Evolutionary conservation across 2,888 invertebrate species (phyloP), one percentile per base, ranked within the genome.

Genomic region (Diaperis boleti): DNA sequence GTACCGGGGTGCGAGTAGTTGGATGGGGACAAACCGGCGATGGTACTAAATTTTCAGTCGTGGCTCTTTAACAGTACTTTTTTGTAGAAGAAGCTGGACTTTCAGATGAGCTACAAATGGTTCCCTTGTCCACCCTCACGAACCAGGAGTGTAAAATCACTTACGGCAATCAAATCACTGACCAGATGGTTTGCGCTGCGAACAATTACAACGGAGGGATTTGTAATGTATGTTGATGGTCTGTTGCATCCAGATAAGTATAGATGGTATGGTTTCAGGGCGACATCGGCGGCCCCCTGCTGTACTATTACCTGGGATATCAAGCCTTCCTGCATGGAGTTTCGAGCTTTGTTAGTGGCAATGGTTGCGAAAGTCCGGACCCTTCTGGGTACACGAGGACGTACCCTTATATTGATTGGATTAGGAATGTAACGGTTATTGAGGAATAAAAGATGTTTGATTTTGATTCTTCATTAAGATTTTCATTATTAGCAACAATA

Each of bases 1-100:
- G 35, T 0, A 44, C 45, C 17, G 22, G 7, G 10, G 7, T 56
- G 3, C 26, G 29, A 14, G 56, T n/a, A 15, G 22, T 49, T 47
- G 59, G 59, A 29, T 59, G 59, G 59, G 59, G 59, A 1, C 59
- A 59, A 37, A 39, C 29, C 5, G 49, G 49, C 47, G 59, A 59
- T 13, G n/a, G 59, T 57, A 49, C 3, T 39, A 6, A 20, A 3
- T 22, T 44, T 11, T 6, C 6, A 1, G 5, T 44, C 26, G 11
- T 11, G 11, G 1, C 11, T 33, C 3, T 31, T 31, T 33, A 33
- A n/a, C n/a, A n/a, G n/a, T 22, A 22, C 22, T 33, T 33, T 10
- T 33, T 3, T 33, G 33, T 1, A 2, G 6, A 26, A 26, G 26
- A 20, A 6, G 20, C 6, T 3, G 0, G 6, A 13, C 14, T 29